These are phyloP conservation scores for Chaunax sp. DNA, from an alignment of 2,797 vertebrate species.

Conservation along the genomic window DNA sequence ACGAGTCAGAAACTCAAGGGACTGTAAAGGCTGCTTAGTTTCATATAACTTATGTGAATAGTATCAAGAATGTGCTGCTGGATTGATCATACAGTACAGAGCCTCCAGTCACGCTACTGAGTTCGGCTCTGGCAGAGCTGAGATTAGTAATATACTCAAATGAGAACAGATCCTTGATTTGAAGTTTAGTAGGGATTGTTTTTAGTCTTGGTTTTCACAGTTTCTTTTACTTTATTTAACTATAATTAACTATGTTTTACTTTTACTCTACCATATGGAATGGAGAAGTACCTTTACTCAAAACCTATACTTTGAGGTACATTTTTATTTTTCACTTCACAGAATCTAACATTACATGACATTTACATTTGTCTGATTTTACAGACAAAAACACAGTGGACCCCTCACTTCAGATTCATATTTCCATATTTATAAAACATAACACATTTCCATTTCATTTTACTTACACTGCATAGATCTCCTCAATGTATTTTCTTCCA, in stretches of 20 bases:
- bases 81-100: slow-evolving; percentile 36
- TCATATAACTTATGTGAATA: slow-evolving; percentile 27
- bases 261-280: too few relatives aligned
- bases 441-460: neutral
- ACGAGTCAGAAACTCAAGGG: slow-evolving; percentile 40
- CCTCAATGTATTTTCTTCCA: neutral
- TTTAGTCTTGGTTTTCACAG: neutral
- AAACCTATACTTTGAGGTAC: neutral
- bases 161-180: slow-evolving; percentile 10
- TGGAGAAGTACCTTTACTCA: neutral
- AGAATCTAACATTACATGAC: neutral
- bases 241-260: too few relatives aligned
- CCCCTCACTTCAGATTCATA: too few relatives aligned
- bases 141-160: slow-evolving; percentile 30
- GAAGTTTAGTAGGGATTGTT: slow-evolving; percentile 4
- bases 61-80: slow-evolving; percentile 36
- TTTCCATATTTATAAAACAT: too few relatives aligned
- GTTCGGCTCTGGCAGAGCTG: slow-evolving; percentile 21
- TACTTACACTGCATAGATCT: neutral
- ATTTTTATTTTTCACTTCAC: neutral
- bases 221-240: neutral
- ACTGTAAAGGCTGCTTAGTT: slow-evolving; percentile 28
- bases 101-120: slow-evolving; percentile 36
- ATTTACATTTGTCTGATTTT: neutral
- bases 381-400: neutral